Conservation (phyloP, 1,140 invertebrate genomes). For the Drosophila carrolli region DNA sequence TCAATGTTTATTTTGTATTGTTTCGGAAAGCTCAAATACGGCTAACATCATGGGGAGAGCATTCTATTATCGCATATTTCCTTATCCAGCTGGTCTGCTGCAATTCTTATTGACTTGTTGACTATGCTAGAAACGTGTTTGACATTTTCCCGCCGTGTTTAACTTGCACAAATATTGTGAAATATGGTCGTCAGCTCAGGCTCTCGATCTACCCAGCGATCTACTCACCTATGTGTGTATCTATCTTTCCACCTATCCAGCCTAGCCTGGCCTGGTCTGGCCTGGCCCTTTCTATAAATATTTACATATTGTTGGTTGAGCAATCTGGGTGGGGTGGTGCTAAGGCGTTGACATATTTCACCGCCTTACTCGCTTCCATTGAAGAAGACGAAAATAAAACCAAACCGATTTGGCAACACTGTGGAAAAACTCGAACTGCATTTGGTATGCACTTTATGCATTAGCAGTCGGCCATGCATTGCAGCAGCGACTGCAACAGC, state of each 20-base stretch:
- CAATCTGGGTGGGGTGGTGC: constrained; percentile 17
- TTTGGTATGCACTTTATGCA: constrained; percentile 59
- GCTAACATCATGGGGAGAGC: constrained; percentile 18
- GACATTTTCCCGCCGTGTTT: constrained; percentile 70
- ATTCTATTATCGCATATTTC: constrained; percentile 20
- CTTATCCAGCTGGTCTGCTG: constrained; percentile 13
- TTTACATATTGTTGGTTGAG: constrained; percentile 29
- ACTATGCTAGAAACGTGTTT: constrained; percentile 70
- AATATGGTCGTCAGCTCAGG: constrained; percentile 34
- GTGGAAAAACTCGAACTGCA: constrained; percentile 70
- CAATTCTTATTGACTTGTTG: constrained; percentile 70
- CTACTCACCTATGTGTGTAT: constrained; percentile 24
- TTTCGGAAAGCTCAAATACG: no score
- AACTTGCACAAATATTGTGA: constrained; percentile 55
- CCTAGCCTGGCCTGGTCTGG: constrained; percentile 7
- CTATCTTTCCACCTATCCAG: constrained; percentile 11
- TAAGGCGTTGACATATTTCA: constrained; percentile 69
- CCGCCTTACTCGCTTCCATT: constrained; percentile 56
- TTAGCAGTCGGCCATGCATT: constrained; percentile 50
- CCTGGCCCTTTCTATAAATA: constrained; percentile 47
- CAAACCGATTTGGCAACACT: constrained; percentile 72
- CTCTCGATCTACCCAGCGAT: constrained; percentile 14
- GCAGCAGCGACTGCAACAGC: constrained; percentile 11
- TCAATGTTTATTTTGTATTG: no score
- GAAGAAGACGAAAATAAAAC: constrained; percentile 49